These are phyloP conservation scores for Sphyrna mokarran DNA, from an alignment of 2,113 vertebrate genomes.

Conservation along the genomic window DNA sequence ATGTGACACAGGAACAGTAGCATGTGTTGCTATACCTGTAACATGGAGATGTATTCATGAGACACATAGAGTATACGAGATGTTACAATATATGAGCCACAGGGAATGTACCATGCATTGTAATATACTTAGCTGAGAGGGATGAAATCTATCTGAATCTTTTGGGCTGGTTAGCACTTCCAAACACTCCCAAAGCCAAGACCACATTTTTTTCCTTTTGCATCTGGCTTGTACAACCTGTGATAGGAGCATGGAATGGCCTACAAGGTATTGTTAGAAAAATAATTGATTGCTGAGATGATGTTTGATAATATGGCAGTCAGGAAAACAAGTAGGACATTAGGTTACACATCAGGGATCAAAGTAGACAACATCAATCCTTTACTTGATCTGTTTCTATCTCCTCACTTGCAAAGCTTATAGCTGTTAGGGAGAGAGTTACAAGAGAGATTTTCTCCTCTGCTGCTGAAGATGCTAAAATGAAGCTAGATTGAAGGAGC, in stretches of 20 bases:
- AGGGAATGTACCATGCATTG: background rate
- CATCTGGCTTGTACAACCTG: background rate
- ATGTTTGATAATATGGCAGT: background rate
- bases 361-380: background rate
- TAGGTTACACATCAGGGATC: background rate
- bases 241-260: background rate
- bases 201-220: background rate
- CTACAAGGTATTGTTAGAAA: background rate
- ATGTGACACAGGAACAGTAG: background rate
- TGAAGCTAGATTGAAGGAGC: background rate
- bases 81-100: background rate
- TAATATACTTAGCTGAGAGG: background rate
- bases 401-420: background rate
- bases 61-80: background rate
- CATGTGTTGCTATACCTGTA: background rate
- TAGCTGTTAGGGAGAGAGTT: background rate
- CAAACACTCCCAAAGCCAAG: background rate
- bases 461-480: background rate
- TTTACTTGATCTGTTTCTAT: too few species aligned
- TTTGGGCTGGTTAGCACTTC: background rate
- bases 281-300: background rate
- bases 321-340: background rate
- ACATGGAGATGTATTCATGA: background rate
- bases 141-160: background rate
- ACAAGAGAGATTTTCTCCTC: background rate